phyloP scores from a whole-genome alignment of 2,888 invertebrate genomes.

The Leptopilina syphax region DNA sequence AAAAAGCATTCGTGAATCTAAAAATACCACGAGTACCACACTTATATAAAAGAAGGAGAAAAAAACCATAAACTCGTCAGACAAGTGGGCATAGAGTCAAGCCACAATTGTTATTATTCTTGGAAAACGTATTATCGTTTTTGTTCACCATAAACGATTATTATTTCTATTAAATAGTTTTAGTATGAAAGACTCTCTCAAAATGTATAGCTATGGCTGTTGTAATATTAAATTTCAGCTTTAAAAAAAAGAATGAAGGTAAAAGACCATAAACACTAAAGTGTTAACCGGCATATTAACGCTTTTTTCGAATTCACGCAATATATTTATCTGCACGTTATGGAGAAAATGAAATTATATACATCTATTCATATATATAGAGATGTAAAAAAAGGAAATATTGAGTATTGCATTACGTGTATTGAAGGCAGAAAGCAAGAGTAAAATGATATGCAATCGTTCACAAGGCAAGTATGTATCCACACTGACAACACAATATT shows the following conservation, averaged over 20 bases:
- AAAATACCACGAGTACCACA: neutral
- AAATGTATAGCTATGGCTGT: no score
- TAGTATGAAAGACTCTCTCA: no score
- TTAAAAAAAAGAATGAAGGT: neutral
- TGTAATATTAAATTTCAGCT: neutral
- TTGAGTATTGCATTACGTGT: neutral
- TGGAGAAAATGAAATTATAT: constrained; percentile 7
- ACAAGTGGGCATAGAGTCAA: constrained; percentile 24
- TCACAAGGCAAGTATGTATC: neutral
- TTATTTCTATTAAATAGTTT: neutral
- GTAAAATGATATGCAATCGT: constrained; percentile 23
- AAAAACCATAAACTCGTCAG: constrained; percentile 25
- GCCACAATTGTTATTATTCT: constrained; percentile 28
- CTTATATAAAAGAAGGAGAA: constrained; percentile 9
- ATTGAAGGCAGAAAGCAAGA: constrained; percentile 2
- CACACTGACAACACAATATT: neutral
- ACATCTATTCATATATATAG: neutral
- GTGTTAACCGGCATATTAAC: neutral
- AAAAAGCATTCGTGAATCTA: constrained; percentile 9
- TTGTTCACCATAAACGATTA: neutral
- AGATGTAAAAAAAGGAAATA: neutral
- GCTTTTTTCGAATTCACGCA: neutral
- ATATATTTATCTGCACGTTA: neutral
- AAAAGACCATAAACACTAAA: neutral
- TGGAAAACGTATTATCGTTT: neutral